These are phyloP conservation scores for Rotaria socialis DNA, from an alignment of 2,888 invertebrate species.

Conservation along the genomic window DNA sequence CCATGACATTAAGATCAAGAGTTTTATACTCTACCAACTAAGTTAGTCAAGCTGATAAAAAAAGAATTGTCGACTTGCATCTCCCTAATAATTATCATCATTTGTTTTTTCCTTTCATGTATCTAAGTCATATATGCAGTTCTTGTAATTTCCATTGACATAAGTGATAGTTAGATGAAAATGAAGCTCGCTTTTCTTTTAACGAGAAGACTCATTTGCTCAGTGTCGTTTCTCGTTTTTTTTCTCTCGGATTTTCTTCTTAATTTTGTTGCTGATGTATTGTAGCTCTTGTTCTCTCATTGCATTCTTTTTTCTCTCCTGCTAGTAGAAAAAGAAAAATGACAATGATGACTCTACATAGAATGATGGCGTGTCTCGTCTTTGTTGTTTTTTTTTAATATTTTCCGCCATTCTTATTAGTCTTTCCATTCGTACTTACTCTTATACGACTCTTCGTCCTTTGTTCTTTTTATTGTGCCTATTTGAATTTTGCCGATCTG, in stretches of 20 bases:
- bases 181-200: neutral
- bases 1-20: neutral
- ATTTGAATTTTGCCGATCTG: neutral
- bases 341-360: neutral
- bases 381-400: neutral
- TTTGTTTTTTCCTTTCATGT: neutral
- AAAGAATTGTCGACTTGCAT: neutral
- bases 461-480: neutral
- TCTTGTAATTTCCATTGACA: neutral
- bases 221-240: neutral
- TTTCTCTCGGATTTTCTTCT: neutral
- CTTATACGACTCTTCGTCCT: neutral
- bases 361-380: constrained; percentile 1
- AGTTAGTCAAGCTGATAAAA: neutral
- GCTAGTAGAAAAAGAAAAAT: neutral
- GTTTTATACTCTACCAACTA: neutral
- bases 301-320: neutral
- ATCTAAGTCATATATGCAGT: neutral
- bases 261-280: too few species aligned
- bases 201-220: neutral
- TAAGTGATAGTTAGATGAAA: neutral
- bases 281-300: too few species aligned
- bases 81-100: neutral
- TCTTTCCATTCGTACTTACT: neutral
- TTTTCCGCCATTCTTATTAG: neutral